These are phyloP conservation scores for Cecropterus lyciades DNA, from an alignment of 1,140 invertebrate species.

Conservation along the genomic window DNA sequence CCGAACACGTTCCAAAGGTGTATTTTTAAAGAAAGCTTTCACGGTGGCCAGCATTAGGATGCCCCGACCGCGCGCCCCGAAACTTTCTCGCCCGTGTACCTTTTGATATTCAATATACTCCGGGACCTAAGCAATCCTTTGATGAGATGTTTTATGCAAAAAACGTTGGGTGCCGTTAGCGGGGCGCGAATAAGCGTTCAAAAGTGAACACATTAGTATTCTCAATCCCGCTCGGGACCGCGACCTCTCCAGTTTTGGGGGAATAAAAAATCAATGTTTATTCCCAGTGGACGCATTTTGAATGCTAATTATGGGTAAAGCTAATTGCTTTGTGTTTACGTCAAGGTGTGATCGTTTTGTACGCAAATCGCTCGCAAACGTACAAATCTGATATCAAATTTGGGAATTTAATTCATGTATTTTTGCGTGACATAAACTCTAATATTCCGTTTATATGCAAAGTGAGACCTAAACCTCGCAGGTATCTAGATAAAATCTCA, in stretches of 20 bases:
- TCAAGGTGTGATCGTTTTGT: constrained; percentile 60
- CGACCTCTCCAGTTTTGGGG: constrained; percentile 71
- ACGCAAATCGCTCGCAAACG: constrained; percentile 46
- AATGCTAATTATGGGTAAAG: constrained; percentile 78
- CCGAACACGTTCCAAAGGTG: constrained; percentile 76
- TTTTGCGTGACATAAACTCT: not conserved
- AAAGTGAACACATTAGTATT: constrained; percentile 83
- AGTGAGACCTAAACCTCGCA: constrained; percentile 6
- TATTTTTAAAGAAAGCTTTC: constrained; percentile 80
- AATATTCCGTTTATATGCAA: constrained; percentile 3
- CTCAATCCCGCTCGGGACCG: constrained; percentile 59
- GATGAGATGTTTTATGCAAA: constrained; percentile 85
- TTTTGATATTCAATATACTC: constrained; percentile 84
- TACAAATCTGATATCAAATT: constrained; percentile 19
- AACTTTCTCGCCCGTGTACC: constrained; percentile 75
- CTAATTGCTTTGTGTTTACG: constrained; percentile 78
- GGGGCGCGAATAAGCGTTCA: constrained; percentile 79
- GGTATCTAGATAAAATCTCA: constrained; percentile 26
- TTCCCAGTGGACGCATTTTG: constrained; percentile 73
- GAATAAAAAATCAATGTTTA: constrained; percentile 84
- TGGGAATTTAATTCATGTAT: not conserved
- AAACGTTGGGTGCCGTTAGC: constrained; percentile 77
- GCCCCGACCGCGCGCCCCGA: constrained; percentile 62
- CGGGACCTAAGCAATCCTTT: constrained; percentile 79
- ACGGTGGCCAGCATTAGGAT: constrained; percentile 73